phyloP scores from a whole-genome alignment of 2,797 vertebrate genomes.

The Mormyrus proboscirostris region DNA sequence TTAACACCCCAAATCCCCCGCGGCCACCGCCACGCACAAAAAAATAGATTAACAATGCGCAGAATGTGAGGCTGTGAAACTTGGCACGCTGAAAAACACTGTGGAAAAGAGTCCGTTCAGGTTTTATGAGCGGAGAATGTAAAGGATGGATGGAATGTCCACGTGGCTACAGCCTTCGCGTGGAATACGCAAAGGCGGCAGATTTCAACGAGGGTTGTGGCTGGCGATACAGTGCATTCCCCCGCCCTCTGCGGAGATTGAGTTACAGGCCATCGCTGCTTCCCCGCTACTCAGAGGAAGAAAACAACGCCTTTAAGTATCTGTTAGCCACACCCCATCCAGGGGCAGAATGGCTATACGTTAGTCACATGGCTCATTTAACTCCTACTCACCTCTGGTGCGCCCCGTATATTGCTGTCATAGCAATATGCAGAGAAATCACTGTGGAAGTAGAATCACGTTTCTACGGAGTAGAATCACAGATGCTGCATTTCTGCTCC shows the following conservation, averaged over 20 bases:
- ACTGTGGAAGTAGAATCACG: too few species aligned
- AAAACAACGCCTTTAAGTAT: neutral
- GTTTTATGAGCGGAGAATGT: neutral
- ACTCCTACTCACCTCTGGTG: neutral
- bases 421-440: neutral
- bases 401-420: neutral
- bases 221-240: neutral
- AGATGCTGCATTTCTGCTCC: slow-evolving; percentile 3
- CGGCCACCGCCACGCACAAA: neutral
- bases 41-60: neutral
- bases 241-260: neutral
- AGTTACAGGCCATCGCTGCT: neutral
- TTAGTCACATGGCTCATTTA: neutral
- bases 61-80: neutral
- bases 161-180: neutral
- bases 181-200: neutral
- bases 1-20: neutral
- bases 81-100: neutral
- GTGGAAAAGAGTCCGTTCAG: neutral
- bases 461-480: neutral
- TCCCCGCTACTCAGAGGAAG: neutral
- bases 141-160: neutral
- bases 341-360: neutral
- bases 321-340: neutral
- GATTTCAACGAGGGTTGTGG: neutral